These are phyloP conservation scores for Clupea harengus DNA, from an alignment of 2,113 vertebrate genomes.

Conservation along the genomic window DNA sequence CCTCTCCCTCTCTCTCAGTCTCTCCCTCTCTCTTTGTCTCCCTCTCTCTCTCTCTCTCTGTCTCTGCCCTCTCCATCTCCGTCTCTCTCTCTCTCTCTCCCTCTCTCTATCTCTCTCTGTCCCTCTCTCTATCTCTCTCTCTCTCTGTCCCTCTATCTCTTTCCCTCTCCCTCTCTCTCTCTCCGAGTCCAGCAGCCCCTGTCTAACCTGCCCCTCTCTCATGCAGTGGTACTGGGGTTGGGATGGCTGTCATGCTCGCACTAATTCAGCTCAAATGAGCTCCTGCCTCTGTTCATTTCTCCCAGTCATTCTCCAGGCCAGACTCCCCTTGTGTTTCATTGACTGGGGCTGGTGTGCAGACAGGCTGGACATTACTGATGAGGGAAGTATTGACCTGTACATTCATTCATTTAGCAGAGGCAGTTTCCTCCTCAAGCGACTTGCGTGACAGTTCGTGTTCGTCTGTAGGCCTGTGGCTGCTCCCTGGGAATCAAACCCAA, in stretches of 20 bases:
- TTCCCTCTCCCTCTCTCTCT: not conserved
- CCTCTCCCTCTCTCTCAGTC: not conserved
- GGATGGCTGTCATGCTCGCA: constrained; percentile 32
- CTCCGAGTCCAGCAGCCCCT: too few species aligned
- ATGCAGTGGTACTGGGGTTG: not conserved
- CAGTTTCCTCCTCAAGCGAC: not conserved
- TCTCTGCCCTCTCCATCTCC: not conserved
- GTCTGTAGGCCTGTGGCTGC: not conserved
- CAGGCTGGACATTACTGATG: not conserved
- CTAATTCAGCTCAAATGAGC: constrained; percentile 49
- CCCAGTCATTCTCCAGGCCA: constrained; percentile 35
- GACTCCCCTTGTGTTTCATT: constrained; percentile 14
- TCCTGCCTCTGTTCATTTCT: constrained; percentile 44
- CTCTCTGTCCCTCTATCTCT: not conserved
- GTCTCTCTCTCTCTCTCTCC: not conserved
- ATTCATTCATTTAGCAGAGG: not conserved
- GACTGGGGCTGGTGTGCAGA: not conserved
- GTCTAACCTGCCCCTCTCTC: not conserved
- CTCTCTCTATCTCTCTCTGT: not conserved
- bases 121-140: not conserved
- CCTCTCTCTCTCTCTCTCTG: too few species aligned
- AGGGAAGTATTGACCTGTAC: not conserved
- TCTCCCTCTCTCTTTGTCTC: too few species aligned
- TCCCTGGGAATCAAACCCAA: not conserved
- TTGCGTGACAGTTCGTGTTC: not conserved